These are phyloP conservation scores for Resseliella maxima DNA, from an alignment of 2,888 invertebrate species.

Conservation along the genomic window DNA sequence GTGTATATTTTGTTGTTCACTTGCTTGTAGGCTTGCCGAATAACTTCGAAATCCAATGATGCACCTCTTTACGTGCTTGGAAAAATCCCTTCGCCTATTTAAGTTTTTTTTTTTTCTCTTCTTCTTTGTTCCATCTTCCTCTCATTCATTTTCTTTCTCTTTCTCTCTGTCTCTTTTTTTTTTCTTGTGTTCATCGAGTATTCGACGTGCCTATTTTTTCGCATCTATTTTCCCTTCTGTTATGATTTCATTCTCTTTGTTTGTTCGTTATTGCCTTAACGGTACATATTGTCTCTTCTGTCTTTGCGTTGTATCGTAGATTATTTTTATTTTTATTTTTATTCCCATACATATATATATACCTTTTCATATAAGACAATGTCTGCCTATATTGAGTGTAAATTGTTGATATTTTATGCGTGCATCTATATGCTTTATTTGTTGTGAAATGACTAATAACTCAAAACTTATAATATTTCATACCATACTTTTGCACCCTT, in stretches of 20 bases:
- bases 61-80: constrained; percentile 5
- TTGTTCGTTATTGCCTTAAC: background rate
- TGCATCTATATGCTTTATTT: constrained; percentile 5
- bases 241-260: background rate
- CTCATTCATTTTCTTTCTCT: background rate
- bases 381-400: background rate
- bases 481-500: constrained; percentile 25
- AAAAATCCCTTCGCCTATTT: background rate
- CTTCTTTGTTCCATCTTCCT: too few species aligned
- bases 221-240: constrained; percentile 15
- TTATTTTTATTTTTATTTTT: constrained; percentile 40
- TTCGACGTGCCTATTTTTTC: constrained; percentile 17
- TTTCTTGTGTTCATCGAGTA: background rate
- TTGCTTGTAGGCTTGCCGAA: background rate
- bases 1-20: background rate
- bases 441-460: constrained; percentile 1
- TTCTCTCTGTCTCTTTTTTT: background rate
- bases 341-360: background rate
- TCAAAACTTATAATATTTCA: background rate
- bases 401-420: constrained; percentile 24
- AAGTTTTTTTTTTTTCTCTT: background rate
- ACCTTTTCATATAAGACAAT: too few species aligned
- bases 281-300: background rate
- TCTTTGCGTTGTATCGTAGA: constrained; percentile 13
- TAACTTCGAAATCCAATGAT: constrained; percentile 11